phyloP scores from a whole-genome alignment of 2,797 vertebrate species.

The Falco biarmicus region DNA sequence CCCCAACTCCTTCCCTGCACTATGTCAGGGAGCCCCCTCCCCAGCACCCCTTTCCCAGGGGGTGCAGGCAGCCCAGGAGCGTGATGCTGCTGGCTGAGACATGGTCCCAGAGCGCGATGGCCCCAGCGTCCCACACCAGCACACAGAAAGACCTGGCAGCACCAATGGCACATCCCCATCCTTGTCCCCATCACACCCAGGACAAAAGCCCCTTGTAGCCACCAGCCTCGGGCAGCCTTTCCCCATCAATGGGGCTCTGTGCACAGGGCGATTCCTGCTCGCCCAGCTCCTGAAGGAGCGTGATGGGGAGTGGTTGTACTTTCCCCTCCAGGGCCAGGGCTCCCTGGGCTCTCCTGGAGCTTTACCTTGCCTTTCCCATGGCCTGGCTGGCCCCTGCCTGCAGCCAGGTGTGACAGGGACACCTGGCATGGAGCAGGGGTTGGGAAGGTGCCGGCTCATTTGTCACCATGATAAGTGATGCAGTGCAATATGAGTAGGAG shows the following conservation, averaged over 20 bases:
- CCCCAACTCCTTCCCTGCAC: not conserved
- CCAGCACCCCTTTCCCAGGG: not conserved
- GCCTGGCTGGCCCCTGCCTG: fast-evolving
- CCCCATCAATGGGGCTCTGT: not conserved
- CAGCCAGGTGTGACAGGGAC: not conserved
- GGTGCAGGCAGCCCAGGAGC: not conserved
- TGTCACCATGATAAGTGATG: not conserved
- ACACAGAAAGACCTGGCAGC: not conserved
- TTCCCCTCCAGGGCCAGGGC: no score
- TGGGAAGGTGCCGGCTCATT: fast-evolving
- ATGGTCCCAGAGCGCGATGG: fast-evolving
- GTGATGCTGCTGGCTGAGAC: not conserved
- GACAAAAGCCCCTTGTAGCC: not conserved
- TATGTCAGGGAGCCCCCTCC: fast-evolving
- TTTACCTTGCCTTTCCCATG: not conserved
- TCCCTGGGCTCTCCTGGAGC: not conserved
- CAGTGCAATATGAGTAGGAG: not conserved
- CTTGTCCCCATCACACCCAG: fast-evolving
- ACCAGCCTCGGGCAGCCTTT: not conserved
- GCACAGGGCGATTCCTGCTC: fast-evolving
- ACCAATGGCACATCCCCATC: fast-evolving
- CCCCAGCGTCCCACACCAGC: not conserved
- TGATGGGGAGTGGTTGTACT: not conserved
- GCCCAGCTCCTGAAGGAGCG: fast-evolving
- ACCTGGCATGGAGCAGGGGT: fast-evolving